Evolutionary conservation across 2,797 vertebrate species (phyloP), one percentile per base, ranked within the genome.

Genomic region (Nothura maculosa): DNA sequence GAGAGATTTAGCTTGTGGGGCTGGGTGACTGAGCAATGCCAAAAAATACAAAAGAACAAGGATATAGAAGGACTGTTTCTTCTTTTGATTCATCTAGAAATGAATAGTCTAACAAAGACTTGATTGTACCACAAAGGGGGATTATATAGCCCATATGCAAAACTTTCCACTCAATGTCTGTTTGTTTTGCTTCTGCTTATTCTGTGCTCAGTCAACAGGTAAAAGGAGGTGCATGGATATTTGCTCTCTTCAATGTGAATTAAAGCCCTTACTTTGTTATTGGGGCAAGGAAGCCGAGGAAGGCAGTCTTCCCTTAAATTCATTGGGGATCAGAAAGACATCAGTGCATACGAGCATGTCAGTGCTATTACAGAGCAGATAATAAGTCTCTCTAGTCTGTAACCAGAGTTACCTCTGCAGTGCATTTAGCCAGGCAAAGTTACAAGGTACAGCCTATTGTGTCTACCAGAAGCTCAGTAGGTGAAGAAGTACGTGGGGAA

Each of bases 41-140:
- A 2, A 0, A 2, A 0, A 0, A 24, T 42, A 42, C 12, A 18
- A 62, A 34, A 72, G 58, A 25, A 47, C 68, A 63, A 67, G 78
- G 92, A 58, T 20, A 28, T 3, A 63, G 38, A 43, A 10, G 17
- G 12, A 12, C 2, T 76, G 1, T 32, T 75, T 79, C 27, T 27
- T 4, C 24, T 34, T 30, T 62, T 55, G 9, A 57, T 72, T 89
- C 7, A 27, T 43, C 54, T 30, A 62, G 79, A 42, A 64, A 60
- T 78, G 76, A 62, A 85, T 85, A 10, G 15, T 62, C 20, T 32
- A 64, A 32, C 24, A 69, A 90, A 58, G 24, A 58, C 24, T 58
- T 27, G 4, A 8, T 64, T 38, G 13, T 54, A 42, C 10, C 28
- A 15, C 14, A 27, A 38, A 83, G 13, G 52, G 40, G 25, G 32